Evolutionary conservation across 2,113 vertebrate genomes (phyloP).

Genomic region (Nipponia nippon): DNA sequence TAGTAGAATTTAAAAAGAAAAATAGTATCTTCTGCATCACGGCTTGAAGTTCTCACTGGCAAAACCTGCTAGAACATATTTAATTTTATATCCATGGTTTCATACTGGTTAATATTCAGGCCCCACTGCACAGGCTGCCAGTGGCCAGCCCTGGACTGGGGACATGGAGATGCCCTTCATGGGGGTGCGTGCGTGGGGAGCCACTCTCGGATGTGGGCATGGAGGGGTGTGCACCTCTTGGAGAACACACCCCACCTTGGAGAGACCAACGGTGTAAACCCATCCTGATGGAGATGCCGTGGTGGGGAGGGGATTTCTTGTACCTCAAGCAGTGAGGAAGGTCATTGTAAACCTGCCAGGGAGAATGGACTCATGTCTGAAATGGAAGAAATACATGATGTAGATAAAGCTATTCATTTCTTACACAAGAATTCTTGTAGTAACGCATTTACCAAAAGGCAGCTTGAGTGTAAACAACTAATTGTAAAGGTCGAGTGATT

Average conservation of each 20-base stretch:
- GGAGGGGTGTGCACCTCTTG: not conserved
- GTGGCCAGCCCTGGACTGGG: not conserved
- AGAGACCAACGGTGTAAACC: not conserved
- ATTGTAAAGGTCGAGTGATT: conserved; percentile 12
- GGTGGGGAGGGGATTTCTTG: not conserved
- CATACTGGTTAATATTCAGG: not conserved
- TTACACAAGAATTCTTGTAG: not conserved
- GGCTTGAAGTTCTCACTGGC: not conserved
- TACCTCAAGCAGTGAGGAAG: not conserved
- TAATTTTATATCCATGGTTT: not conserved
- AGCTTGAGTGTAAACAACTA: conserved; percentile 34
- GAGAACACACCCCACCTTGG: not conserved
- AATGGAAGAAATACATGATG: not conserved
- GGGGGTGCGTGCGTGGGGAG: accelerated
- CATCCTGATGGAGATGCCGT: not conserved
- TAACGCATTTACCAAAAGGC: not conserved
- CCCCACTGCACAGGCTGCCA: not conserved
- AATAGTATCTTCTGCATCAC: not conserved
- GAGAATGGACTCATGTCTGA: not conserved
- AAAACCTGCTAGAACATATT: not conserved
- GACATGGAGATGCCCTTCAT: accelerated
- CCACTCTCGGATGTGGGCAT: not conserved
- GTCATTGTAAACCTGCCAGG: not conserved
- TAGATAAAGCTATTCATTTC: not conserved
- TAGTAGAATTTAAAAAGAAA: not conserved